These are phyloP conservation scores for Nyctibius grandis DNA, from an alignment of 2,797 vertebrate genomes.

Conservation along the genomic window DNA sequence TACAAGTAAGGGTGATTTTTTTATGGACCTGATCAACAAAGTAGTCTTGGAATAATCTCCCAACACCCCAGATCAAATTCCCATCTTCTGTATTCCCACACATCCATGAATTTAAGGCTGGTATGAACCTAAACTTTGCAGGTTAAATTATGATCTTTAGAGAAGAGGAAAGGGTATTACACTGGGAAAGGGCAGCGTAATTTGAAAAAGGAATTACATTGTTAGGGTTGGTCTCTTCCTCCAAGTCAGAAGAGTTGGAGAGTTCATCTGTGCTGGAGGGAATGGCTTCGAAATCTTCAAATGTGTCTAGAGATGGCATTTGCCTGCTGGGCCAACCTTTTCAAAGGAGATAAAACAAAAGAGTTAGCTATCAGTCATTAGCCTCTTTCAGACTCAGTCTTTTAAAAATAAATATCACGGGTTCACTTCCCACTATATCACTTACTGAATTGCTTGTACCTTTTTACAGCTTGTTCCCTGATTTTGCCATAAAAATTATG, in stretches of 20 bases:
- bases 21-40: neutral
- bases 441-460: neutral
- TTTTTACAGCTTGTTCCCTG: neutral
- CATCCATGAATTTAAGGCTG: neutral
- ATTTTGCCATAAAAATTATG: neutral
- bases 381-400: neutral
- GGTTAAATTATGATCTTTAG: neutral
- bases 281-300: conserved; percentile 86
- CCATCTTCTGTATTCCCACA: neutral
- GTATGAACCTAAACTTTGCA: neutral
- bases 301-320: conserved; percentile 81
- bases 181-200: neutral
- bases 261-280: conserved; percentile 88
- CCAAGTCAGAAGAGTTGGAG: conserved; percentile 87
- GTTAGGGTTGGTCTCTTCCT: conserved; percentile 83
- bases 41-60: neutral
- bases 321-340: conserved; percentile 85
- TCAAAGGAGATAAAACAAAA: neutral
- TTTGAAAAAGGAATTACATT: conserved; percentile 71
- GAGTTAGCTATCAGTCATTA: neutral
- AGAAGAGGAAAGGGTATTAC: neutral
- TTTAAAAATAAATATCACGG: neutral
- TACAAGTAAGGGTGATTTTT: neutral
- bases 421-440: neutral
- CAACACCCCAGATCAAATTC: neutral